A percentile compares a stretch with the other conserved stretches of the same genome.
phyloP scores from a whole-genome alignment of 2,113 vertebrate species.

The Corythornis vintsioides region DNA sequence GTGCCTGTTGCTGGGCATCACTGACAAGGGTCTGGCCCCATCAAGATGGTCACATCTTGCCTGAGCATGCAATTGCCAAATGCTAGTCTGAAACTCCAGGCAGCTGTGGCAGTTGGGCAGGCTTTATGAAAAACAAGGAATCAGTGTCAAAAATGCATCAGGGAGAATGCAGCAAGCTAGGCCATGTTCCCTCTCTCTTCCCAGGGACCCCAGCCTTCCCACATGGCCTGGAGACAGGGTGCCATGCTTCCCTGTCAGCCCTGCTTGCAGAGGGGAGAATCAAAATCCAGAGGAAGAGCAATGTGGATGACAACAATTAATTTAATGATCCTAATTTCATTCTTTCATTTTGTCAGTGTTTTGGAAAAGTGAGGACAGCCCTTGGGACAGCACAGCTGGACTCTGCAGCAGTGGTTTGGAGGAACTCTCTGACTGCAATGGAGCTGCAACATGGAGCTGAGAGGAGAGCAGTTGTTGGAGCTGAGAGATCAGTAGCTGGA shows the following conservation, averaged over 20 bases:
- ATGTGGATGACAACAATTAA: background rate
- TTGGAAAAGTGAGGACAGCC: background rate
- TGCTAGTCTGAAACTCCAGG: background rate
- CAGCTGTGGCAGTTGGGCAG: rapidly evolving
- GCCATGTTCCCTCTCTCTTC: background rate
- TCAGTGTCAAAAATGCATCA: background rate
- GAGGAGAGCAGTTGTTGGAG: background rate
- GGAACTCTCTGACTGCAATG: background rate
- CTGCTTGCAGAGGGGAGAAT: background rate
- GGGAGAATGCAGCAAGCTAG: background rate
- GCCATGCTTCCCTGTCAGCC: background rate
- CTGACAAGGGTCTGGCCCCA: too few species aligned
- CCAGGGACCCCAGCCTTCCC: background rate
- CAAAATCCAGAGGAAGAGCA: background rate
- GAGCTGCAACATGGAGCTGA: background rate
- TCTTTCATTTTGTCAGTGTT: background rate
- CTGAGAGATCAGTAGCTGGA: background rate
- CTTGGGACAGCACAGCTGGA: background rate
- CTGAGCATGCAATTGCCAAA: background rate
- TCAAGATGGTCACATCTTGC: rapidly evolving
- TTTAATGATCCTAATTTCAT: background rate
- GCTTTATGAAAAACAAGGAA: background rate
- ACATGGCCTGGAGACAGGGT: background rate
- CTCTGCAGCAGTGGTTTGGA: rapidly evolving
- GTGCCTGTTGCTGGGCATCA: too few species aligned